Evolutionary conservation across 53 echinoderm and acorn worm genomes (phyloP), one percentile per base, ranked within the genome.

Genomic region (Hippasteria phrygiana): DNA sequence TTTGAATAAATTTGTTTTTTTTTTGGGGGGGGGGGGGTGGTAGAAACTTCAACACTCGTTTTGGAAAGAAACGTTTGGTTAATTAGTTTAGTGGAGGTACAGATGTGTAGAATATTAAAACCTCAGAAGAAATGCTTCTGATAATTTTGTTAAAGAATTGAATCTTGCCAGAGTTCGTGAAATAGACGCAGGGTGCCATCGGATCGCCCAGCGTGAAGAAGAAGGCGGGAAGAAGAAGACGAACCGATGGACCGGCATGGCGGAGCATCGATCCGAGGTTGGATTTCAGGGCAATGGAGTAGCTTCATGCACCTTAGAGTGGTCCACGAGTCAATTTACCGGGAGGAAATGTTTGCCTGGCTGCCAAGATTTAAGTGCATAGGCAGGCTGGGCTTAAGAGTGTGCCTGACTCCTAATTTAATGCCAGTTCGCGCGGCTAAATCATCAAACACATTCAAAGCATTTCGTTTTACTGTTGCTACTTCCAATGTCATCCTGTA

Each of bases 251-350:
- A 31, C 55, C 37, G 26, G 40, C 36, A 50, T 87, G 73, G 27
- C 40, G 82, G 39, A 27, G 43, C 47, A 82, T 82, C 82, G 82
- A 82, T 82, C 64, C 28, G 33, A 66, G 64, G 64, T 82, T 82
- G 43, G 47, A 32, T 82, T 82, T 82, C 82, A 65, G 66, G 34
- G 65, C 78, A 27, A 32, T 66, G 79, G 56, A 47, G 29, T 29
- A 29, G 45, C 33, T 65, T 43, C 82, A 32, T 10, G 66, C 29
- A 32, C 64, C 64, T 59, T 39, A 46, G 66, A 82, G 45, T 29
- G 26, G 65, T 29, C 43, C 27, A 82, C 65, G 66, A 82, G 82
- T 65, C 65, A 82, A 82, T 66, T 79, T 79, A 82, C 65, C 42
- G 14, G 66, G 33, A 64, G 43, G 64, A 82, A 82, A 35, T 82